A percentile compares a stretch with the other conserved stretches of the same genome.
Conservation (phyloP, 2,797 vertebrate species). For the Iguana delicatissima region DNA sequence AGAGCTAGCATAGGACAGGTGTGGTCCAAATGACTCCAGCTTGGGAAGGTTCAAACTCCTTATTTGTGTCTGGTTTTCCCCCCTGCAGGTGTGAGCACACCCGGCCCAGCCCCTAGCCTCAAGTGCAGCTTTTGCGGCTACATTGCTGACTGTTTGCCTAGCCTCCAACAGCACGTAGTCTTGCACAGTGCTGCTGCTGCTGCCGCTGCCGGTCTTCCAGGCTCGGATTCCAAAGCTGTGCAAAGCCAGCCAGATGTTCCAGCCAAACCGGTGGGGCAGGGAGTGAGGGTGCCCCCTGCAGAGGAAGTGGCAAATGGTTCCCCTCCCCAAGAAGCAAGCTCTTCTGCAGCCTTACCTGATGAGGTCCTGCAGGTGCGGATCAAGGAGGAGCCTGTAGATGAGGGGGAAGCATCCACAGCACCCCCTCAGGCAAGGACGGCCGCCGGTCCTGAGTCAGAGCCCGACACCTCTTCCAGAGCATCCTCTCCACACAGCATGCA, state of each 20-base stretch:
- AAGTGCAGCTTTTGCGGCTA: conserved; percentile 88
- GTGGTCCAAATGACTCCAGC: no score
- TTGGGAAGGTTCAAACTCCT: neutral
- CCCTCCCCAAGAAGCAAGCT: conserved; percentile 68
- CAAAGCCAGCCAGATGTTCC: conserved; percentile 66
- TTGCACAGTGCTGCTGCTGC: conserved; percentile 79
- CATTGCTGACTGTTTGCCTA: conserved; percentile 84
- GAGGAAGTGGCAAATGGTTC: conserved; percentile 79
- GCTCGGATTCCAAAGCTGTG: conserved; percentile 74
- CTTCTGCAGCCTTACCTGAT: conserved; percentile 40
- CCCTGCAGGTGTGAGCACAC: conserved; percentile 81
- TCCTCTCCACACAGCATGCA: conserved; percentile 86
- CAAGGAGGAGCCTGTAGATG: conserved; percentile 89
- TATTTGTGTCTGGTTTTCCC: neutral
- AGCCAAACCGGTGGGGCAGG: neutral
- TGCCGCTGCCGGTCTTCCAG: conserved; percentile 41
- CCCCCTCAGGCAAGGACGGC: conserved; percentile 15
- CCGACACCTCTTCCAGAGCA: conserved; percentile 70
- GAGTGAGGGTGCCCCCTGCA: conserved; percentile 50
- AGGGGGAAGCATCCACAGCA: conserved; percentile 66
- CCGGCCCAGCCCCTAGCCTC: conserved; percentile 82
- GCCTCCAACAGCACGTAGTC: conserved; percentile 89
- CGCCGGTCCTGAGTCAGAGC: conserved; percentile 50
- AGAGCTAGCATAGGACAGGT: no score
- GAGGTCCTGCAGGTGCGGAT: conserved; percentile 73